These are phyloP conservation scores for Folsomia candida DNA, from an alignment of 2,888 invertebrate species.

Conservation along the genomic window DNA sequence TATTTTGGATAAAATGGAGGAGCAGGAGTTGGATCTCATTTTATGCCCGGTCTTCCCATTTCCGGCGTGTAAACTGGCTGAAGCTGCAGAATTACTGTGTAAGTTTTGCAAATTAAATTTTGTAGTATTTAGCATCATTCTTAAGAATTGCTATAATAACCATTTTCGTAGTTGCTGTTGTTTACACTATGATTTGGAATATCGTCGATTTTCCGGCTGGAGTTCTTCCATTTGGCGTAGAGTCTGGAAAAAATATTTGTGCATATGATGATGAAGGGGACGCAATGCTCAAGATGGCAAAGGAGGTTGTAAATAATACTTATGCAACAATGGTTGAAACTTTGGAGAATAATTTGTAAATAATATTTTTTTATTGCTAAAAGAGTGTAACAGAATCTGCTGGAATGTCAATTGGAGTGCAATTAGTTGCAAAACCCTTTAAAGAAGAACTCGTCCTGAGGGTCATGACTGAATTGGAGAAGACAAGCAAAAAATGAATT, in stretches of 20 bases:
- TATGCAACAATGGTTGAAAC: too few relatives aligned
- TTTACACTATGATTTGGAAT: constrained; percentile 51
- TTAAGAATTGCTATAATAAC: neutral
- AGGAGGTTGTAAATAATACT: too few relatives aligned
- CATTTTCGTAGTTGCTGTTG: constrained; percentile 18
- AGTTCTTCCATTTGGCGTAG: constrained; percentile 28
- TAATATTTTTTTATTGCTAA: constrained; percentile 7
- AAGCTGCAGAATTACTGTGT: constrained; percentile 22
- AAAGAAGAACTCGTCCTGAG: constrained; percentile 55
- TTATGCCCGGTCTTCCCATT: constrained; percentile 53
- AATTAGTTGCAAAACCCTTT: constrained; percentile 54
- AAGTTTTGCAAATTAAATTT: too few relatives aligned
- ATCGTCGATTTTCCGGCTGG: constrained; percentile 40
- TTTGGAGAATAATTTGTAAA: neutral
- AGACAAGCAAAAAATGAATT: neutral
- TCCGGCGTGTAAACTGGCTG: constrained; percentile 38
- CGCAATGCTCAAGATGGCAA: constrained; percentile 31
- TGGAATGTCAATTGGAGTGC: constrained; percentile 55
- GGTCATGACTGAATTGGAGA: constrained; percentile 52
- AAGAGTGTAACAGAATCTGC: constrained; percentile 36
- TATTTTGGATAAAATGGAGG: constrained; percentile 33
- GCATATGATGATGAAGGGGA: constrained; percentile 34
- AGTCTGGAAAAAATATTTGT: constrained; percentile 36
- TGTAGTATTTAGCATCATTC: too few relatives aligned
- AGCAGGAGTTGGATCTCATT: constrained; percentile 52